phyloP scores from a whole-genome alignment of 2,888 invertebrate genomes.

The Crepidodera aurea region DNA sequence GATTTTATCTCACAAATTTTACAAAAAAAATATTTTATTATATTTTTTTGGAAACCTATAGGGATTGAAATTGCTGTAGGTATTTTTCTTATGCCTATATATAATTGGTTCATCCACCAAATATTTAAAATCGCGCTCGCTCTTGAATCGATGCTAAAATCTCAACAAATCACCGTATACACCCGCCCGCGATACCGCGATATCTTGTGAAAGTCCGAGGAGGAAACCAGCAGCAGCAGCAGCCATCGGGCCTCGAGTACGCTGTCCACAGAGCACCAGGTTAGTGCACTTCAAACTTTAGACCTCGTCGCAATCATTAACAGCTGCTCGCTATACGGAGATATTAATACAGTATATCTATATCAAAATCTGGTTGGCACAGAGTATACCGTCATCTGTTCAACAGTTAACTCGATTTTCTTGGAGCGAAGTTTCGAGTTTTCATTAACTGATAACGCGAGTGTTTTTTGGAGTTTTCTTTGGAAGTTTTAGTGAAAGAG shows the following conservation, averaged over 20 bases:
- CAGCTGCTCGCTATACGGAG: not conserved
- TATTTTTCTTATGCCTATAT: too few relatives aligned
- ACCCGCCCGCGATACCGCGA: not conserved
- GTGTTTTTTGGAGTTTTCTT: not conserved
- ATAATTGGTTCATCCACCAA: too few relatives aligned
- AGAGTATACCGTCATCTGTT: not conserved
- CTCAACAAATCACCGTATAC: too few relatives aligned
- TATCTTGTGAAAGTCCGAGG: constrained; percentile 18
- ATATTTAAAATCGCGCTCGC: not conserved
- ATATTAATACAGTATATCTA: constrained; percentile 1
- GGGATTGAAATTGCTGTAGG: too few relatives aligned
- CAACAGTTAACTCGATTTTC: not conserved
- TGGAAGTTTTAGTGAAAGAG: constrained; percentile 5
- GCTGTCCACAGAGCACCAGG: constrained; percentile 46
- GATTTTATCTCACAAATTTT: too few relatives aligned
- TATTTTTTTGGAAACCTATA: too few relatives aligned
- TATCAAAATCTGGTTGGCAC: constrained; percentile 1
- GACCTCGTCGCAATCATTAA: constrained; percentile 7
- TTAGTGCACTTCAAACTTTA: constrained; percentile 55
- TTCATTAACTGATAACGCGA: not conserved
- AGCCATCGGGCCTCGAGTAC: constrained; percentile 32
- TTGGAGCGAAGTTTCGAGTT: not conserved
- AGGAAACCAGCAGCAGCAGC: constrained; percentile 38
- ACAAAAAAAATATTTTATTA: too few relatives aligned
- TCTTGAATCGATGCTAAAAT: too few relatives aligned